Evolutionary conservation across 2,888 invertebrate species (phyloP).

Genomic region (Brassicogethes aeneus): DNA sequence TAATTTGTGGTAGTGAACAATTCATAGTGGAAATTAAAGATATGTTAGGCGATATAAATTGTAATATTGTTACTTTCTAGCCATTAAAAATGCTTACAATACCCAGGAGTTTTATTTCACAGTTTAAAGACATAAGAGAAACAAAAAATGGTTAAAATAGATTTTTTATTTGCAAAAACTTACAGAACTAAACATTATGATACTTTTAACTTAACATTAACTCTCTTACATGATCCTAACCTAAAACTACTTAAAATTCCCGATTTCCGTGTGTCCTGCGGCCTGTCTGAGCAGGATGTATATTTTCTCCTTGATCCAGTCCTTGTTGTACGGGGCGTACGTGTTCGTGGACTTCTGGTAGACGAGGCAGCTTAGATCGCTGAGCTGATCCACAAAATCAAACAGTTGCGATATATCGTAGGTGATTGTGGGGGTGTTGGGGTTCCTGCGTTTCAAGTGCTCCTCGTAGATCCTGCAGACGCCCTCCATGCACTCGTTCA

Average conservation of each 20-base stretch:
- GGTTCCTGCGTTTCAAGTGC: conserved; percentile 90
- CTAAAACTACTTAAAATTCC: no score
- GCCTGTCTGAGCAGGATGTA: conserved; percentile 91
- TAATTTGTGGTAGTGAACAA: conserved; percentile 53
- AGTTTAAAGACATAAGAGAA: no score
- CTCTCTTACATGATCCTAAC: no score
- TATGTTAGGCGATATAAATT: no score
- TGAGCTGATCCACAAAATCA: conserved; percentile 90
- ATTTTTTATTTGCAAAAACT: no score
- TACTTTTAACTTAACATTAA: no score
- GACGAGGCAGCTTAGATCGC: conserved; percentile 89
- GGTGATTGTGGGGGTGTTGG: conserved; percentile 92
- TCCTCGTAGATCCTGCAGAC: conserved; percentile 99
- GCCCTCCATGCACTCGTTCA: conserved; percentile 97
- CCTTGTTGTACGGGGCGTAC: conserved; percentile 97
- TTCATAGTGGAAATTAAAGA: conserved; percentile 39
- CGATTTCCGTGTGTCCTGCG: conserved; percentile 46
- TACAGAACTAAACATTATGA: no score
- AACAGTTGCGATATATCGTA: conserved; percentile 98
- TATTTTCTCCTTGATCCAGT: conserved; percentile 99
- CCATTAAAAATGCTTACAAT: no score
- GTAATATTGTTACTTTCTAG: no score
- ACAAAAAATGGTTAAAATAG: no score
- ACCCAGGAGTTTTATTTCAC: no score
- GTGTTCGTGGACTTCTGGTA: conserved; percentile 93